Evolutionary conservation across 2,888 invertebrate species (phyloP), one percentile per base, ranked within the genome.

Genomic region (Sarcophaga rosellei): DNA sequence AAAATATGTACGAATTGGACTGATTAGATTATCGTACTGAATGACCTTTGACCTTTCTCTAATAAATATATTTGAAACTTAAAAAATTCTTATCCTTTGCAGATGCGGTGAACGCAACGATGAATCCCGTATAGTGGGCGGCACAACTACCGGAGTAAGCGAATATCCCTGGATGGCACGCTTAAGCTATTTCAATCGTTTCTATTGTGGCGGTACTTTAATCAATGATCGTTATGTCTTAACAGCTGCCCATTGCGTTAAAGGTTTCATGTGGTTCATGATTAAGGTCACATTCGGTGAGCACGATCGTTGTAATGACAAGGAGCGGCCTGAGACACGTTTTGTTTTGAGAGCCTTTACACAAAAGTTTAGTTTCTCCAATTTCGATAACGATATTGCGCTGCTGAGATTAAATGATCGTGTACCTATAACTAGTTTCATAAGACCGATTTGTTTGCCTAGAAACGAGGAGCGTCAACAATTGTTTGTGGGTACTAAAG

Each of bases 251-350:
- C 98, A 98, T 92, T 98, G 98, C 92, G 96, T 98, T 85, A 97
- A 97, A 94, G 97, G 97, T 88, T 97, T 97, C 93, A 97, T 97
- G 96, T 97, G 97, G 97, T 97, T 97, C 93, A 96, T 97, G 97
- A 97, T 97, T 92, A 97, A 96, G 93, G 96, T 97, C 88, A 96
- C 97, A 17, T 96, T 97, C 89, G 97, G 97, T 0, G 97, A 97
- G 92, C 97, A 97, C 92, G 96, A 98, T 93, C 95, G 97, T 68
- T 97, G 97, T 93, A 95, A 95, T 89, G 95, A 96, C 75, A 95
- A 95, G 63, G 93, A 93, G 68, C 94, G 95, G 70, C 96, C 97
- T 0, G 97, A 97, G 93, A 96, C 96, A 0, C 95, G 97, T 88
- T 97, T 96, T 92, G 97, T 97, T 65, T 92, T 97, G 45, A 94